phyloP scores from a whole-genome alignment of 2,113 vertebrate species.

The Anoura caudifer region DNA sequence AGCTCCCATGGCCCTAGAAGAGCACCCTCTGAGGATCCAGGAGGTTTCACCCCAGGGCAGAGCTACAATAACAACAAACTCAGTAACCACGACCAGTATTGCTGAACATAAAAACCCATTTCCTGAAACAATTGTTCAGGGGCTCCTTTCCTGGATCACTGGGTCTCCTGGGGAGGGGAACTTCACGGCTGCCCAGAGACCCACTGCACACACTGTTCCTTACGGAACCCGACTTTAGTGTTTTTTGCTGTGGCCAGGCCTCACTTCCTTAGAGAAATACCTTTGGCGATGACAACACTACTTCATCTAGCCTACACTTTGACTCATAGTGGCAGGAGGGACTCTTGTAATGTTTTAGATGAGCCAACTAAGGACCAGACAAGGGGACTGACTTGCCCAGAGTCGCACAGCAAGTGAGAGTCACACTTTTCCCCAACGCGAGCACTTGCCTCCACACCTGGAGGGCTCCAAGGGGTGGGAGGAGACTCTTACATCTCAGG shows the following conservation, averaged over 20 bases:
- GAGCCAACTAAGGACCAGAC: neutral
- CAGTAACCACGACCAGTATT: neutral
- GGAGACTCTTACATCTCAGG: neutral
- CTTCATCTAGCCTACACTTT: neutral
- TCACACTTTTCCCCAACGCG: neutral
- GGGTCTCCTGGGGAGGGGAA: neutral
- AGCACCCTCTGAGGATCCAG: neutral
- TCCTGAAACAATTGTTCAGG: neutral
- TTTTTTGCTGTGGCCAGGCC: neutral
- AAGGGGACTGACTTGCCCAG: neutral
- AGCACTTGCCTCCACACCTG: neutral
- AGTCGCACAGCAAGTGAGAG: neutral
- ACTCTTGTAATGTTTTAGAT: neutral
- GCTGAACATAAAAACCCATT: neutral
- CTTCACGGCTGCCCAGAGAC: neutral
- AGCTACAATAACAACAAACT: neutral
- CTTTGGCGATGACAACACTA: neutral
- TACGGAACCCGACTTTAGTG: neutral
- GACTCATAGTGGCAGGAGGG: neutral
- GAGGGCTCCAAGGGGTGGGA: neutral
- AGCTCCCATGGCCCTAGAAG: too few species aligned
- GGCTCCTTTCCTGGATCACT: neutral
- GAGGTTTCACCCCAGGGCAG: neutral
- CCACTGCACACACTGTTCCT: neutral
- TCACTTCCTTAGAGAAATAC: neutral